A percentile compares a stretch with the other conserved stretches of the same genome.
Conservation (phyloP, 2,113 vertebrate genomes). For the Puntigrus tetrazona region DNA sequence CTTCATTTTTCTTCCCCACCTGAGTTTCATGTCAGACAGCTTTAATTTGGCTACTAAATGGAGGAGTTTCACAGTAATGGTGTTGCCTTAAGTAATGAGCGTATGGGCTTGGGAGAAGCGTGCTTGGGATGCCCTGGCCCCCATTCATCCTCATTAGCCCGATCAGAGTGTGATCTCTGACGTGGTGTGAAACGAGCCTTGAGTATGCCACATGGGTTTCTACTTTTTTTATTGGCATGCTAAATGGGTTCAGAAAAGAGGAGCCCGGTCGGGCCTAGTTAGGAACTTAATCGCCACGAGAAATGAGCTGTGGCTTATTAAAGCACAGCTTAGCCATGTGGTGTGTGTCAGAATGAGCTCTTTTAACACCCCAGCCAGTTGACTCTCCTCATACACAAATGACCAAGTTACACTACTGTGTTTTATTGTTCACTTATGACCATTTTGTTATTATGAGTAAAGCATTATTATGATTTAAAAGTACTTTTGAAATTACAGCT, state of each 20-base stretch:
- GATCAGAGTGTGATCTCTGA: slow-evolving; percentile 49
- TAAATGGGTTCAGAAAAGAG: slow-evolving; percentile 56
- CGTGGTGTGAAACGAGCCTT: slow-evolving; percentile 38
- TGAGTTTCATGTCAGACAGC: slow-evolving; percentile 22
- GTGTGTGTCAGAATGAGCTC: slow-evolving; percentile 45
- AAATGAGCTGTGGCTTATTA: slow-evolving; percentile 36
- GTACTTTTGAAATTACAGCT: too few relatives aligned
- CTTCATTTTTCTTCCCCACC: not conserved
- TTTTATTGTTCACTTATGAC: too few relatives aligned
- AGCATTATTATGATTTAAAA: too few relatives aligned
- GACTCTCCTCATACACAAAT: not conserved
- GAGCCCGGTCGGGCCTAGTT: slow-evolving; percentile 17
- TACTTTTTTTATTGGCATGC: slow-evolving; percentile 45
- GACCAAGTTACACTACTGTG: too few relatives aligned
- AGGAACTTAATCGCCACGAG: slow-evolving; percentile 33
- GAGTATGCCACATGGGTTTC: slow-evolving; percentile 50
- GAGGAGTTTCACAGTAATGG: slow-evolving; percentile 29
- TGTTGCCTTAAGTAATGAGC: slow-evolving; percentile 29
- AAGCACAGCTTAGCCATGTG: slow-evolving; percentile 52
- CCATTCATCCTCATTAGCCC: slow-evolving; percentile 45
- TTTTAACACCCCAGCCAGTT: slow-evolving; percentile 42
- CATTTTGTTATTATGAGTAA: too few relatives aligned
- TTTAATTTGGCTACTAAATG: slow-evolving; percentile 44
- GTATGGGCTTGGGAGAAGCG: not conserved
- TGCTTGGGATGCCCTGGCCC: not conserved